Evolutionary conservation across 2,113 vertebrate species (phyloP), one percentile per base, ranked within the genome.

Genomic region (Trogon surrucura): DNA sequence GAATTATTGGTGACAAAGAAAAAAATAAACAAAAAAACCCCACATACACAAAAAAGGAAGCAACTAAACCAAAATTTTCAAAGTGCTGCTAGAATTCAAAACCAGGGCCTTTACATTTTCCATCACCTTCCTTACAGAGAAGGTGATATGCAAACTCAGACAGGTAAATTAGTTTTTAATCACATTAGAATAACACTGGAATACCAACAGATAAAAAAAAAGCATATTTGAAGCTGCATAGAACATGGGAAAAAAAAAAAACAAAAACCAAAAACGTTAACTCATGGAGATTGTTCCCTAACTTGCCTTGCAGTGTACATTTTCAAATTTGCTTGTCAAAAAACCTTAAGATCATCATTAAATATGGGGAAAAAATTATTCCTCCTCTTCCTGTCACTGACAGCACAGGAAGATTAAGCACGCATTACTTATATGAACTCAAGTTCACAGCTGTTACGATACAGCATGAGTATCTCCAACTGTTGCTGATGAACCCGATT

Each of bases 361-460:
- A 91, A 78, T 74, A 92, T 3, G 26, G 67, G 48, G 44, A 88
- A 82, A 80, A 79, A 81, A 78, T 2, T 60, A 56, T 57, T 86
- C 61, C 62, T 93, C 36, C 83, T 96, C 83, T 92, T 92, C 88
- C 95, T 94, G 94, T 56, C 57, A 72, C 73, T 81, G 80, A 81
- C 88, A 92, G 80, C 47, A 62, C 5, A 84, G 30, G 45, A 93
- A 92, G 77, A 95, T 81, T 87, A 96, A 95, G 83, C 61, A 85
- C 69, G 74, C 30, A 69, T 67, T 92, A 95, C 73, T 95, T 58
- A 18, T 3, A 74, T 61, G 95, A 95, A 91, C 95, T 81, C 86
- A 84, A 93, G 83, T 89, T 93, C 80, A 89, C 85, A 96, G 93
- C 91, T 96, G 93, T 91, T 95, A 61, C 1, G 36, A 89, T 89